A percentile compares a stretch with the other conserved stretches of the same genome.
Conservation (phyloP, 2,888 invertebrate species). For the Pogonocherus hispidulus region DNA sequence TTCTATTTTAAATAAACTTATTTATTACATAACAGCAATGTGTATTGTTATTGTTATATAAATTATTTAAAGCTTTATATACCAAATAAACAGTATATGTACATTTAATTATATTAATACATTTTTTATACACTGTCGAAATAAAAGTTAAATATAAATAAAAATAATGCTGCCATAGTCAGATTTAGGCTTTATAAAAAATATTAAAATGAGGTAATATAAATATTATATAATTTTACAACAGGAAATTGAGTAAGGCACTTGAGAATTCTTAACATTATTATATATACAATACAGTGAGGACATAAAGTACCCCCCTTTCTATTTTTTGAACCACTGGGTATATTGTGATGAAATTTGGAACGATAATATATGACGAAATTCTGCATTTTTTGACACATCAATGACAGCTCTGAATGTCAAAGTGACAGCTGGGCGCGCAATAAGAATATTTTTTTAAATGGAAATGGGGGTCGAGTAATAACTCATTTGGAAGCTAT, state of each 20-base stretch:
- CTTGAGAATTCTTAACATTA: constrained; percentile 52
- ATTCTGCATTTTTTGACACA: no score
- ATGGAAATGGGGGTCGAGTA: no score
- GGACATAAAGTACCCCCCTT: no score
- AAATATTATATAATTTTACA: constrained; percentile 16
- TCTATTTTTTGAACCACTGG: no score
- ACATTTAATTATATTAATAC: constrained; percentile 42
- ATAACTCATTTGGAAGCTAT: no score
- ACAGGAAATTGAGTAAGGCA: constrained; percentile 51
- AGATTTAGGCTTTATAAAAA: constrained; percentile 25
- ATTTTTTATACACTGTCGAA: constrained; percentile 17
- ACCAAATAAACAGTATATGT: constrained; percentile 50
- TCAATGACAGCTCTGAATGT: no score
- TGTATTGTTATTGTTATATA: constrained; percentile 33
- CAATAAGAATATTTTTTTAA: no score
- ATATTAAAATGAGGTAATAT: constrained; percentile 29
- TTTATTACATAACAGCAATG: constrained; percentile 36
- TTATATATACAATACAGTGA: constrained; percentile 31
- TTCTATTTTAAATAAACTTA: constrained; percentile 36
- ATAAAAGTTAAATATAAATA: constrained; percentile 11
- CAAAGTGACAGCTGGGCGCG: no score
- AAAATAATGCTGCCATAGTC: constrained; percentile 11
- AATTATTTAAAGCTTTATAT: constrained; percentile 55
- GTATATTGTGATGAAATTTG: no score
- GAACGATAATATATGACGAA: no score